Evolutionary conservation across 2,888 invertebrate genomes (phyloP).

Genomic region (Drosophila peninsularis): DNA sequence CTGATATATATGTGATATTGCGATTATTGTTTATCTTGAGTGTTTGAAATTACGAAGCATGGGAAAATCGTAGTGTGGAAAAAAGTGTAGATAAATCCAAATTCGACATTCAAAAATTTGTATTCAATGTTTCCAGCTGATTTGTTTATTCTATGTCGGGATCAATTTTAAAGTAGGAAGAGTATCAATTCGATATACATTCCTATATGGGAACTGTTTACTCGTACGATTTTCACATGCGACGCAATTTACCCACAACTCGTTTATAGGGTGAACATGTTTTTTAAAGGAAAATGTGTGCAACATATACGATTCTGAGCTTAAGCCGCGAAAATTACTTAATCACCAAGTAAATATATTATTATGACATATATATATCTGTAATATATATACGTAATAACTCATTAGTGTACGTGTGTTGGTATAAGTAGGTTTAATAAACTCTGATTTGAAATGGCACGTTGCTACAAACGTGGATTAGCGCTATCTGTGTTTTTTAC

Average conservation of each 20-base stretch:
- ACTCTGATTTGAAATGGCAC: conserved; percentile 62
- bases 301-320: conserved; percentile 46
- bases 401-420: neutral
- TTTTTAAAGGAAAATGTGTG: neutral
- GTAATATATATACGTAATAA: conserved; percentile 2
- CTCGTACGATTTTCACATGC: conserved; percentile 64
- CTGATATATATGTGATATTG: neutral
- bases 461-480: conserved; percentile 6
- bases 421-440: neutral
- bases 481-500: too few species aligned
- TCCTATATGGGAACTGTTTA: neutral
- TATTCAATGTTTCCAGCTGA: conserved; percentile 21
- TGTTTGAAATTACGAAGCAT: conserved; percentile 28
- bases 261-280: too few species aligned
- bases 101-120: neutral
- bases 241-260: too few species aligned
- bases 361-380: neutral
- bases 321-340: conserved; percentile 56
- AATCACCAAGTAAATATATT: conserved; percentile 32
- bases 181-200: neutral
- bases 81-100: neutral
- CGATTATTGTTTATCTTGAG: neutral
- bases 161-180: neutral
- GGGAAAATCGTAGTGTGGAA: conserved; percentile 47
- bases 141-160: conserved; percentile 40